Evolutionary conservation across 1,140 invertebrate species (phyloP), one percentile per base, ranked within the genome.

Genomic region (Wiebesia pumilae): DNA sequence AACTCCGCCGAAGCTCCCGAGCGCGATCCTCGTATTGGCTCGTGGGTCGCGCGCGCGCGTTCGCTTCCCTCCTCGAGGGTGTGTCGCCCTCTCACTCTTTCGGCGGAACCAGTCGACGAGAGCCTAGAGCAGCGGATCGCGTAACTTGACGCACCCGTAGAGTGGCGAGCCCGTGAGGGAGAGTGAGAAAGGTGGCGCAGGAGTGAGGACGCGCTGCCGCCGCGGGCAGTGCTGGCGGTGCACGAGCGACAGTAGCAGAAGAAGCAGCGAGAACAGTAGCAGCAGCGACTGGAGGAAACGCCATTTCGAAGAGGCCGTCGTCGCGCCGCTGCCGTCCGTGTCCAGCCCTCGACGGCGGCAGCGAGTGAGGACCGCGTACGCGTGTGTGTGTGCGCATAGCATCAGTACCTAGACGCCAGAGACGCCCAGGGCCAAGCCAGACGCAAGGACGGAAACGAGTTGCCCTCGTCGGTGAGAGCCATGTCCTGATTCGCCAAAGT

Each of bases 401-500:
- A 14, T 2, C 40, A 4, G 24, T 10, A 9, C 38, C n/a, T 27
- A 30, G 47, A 1, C 3, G 51, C 1, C 75, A 62, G 3, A 58
- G 38, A 38, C 47, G 78, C 78, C 6, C 27, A 40, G 75, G 38
- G 9, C 47, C 75, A 35, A 73, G 6, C 67, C 87, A 62, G 6
- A 4, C 87, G 88, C 81, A 83, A 16, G 83, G 80, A 88, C 87
- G 75, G 80, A 83, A 80, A 65, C 81, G 88, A 78, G 78, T 75
- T 77, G 87, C 43, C 43, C 14, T 47, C 14, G 43, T 6, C 43
- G 51, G 14, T 16, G 19, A 19, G 51, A 9, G 19, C 81, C 88
- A 87, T 89, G 88, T 47, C 88, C 86, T 88, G 88, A 88, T 86
- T 87, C 82, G 87, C 87, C 90, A 90, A 91, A 90, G 92, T 91